phyloP scores from a whole-genome alignment of 2,113 vertebrate species.

The Sapayoa aenigma region DNA sequence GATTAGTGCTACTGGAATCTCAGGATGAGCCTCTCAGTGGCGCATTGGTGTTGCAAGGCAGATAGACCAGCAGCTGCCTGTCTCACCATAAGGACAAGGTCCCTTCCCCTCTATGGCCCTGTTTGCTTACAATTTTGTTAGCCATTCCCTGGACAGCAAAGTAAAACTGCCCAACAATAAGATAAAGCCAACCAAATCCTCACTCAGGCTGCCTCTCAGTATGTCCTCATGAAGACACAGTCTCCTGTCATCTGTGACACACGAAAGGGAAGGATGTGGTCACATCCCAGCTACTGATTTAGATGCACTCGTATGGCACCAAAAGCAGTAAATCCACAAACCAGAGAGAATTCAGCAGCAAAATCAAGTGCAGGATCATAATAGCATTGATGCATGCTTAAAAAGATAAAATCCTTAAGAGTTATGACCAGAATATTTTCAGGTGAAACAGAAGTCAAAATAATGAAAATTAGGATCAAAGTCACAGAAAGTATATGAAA shows the following conservation, averaged over 20 bases:
- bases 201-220: not conserved
- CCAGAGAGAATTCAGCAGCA: not conserved
- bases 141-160: not conserved
- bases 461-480: not conserved
- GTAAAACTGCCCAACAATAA: not conserved
- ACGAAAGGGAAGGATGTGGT: not conserved
- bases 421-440: not conserved
- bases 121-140: not conserved
- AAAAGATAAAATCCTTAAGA: not conserved
- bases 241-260: not conserved
- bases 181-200: not conserved
- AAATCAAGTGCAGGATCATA: not conserved
- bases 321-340: not conserved
- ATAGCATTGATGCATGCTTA: not conserved
- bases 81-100: fast-evolving
- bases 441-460: not conserved
- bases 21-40: fast-evolving
- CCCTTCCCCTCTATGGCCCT: not conserved
- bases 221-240: fast-evolving
- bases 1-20: not conserved
- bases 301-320: not conserved
- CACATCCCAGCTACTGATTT: not conserved
- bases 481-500: not conserved
- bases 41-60: not conserved
- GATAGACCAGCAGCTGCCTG: not conserved